A percentile compares a stretch with the other conserved stretches of the same genome.
Conservation (phyloP, 1,140 invertebrate genomes). For the Araneus ventricosus region DNA sequence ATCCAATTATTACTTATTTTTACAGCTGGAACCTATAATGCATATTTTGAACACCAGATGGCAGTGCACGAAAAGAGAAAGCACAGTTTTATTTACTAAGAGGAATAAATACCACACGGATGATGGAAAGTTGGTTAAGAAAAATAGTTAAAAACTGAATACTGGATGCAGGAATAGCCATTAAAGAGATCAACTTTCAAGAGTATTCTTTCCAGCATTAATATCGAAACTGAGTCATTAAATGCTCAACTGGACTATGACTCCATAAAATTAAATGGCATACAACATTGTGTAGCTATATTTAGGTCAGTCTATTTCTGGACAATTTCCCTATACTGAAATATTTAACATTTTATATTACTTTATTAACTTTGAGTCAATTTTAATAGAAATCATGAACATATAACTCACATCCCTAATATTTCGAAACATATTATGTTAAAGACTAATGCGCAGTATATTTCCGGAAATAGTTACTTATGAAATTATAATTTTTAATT, state of each 20-base stretch:
- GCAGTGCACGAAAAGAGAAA: slow-evolving; percentile 1
- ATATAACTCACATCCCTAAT: too few relatives aligned
- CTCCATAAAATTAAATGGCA: background rate
- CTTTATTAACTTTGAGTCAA: too few relatives aligned
- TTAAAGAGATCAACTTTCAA: background rate
- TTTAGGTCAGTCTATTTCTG: background rate
- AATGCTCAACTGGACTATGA: background rate
- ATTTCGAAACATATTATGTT: too few relatives aligned
- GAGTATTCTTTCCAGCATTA: background rate
- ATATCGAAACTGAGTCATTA: background rate
- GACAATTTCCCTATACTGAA: too few relatives aligned
- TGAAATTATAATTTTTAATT: too few relatives aligned
- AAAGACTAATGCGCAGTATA: too few relatives aligned
- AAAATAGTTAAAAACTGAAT: slow-evolving; percentile 10
- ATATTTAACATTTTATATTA: too few relatives aligned
- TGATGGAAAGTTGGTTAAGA: background rate
- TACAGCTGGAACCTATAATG: background rate
- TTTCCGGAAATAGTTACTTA: too few relatives aligned
- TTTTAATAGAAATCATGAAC: too few relatives aligned
- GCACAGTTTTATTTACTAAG: background rate
- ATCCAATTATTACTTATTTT: background rate
- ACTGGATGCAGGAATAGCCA: background rate
- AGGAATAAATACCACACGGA: background rate
- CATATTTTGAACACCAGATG: background rate
- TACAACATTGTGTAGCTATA: background rate